Evolutionary conservation across 2,797 vertebrate species (phyloP), one percentile per base, ranked within the genome.

Genomic region (Picus viridis): DNA sequence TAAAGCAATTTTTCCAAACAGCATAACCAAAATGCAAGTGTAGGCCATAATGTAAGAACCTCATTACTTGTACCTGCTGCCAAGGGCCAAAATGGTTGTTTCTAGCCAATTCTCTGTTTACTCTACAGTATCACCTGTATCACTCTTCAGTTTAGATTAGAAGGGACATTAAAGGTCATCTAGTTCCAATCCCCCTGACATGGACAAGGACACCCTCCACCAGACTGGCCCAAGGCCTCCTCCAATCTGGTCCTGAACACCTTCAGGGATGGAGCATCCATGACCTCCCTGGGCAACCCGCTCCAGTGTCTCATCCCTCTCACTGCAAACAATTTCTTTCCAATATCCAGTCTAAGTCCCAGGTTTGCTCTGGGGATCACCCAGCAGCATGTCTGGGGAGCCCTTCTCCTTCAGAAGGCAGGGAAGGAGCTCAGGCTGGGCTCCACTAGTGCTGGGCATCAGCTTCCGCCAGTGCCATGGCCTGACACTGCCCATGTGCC

Each of bases 341-440:
- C 23, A 51, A 51, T 7, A 51, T 51, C 49, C 49, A 51, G 23
- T 51, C 49, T 51, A 23, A 51, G 12, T 24, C 23, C 23, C 61
- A 19, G 32, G 39, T 56, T 67, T 82, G 18, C 18, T 3, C 16
- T 3, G 4, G 32, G 24, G 39, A 39, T 23, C 49, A 51, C 12
- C 19, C 0, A 1, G 39, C 1, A 0, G 12, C 56, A 11, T 5
- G 10, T n/a, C 12, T 2, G 0, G 41, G 41, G 45, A 9, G 3
- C 27, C 5, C 2, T 0, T 0, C 10, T 62, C 4, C 23, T 27
- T 7, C 0, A 2, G 24, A 1, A 2, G 45, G 58, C 53, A 11
- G 69, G 36, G 0, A 0, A 51, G 49, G 47, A 62, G 12, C 26
- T 67, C 12, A 67, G 61, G 6, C 62, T 36, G 64, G 16, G 64